Evolutionary conservation across 37 sponge, comb jelly and placozoan species (phyloP).

Genomic region (Haliclona indistincta): DNA sequence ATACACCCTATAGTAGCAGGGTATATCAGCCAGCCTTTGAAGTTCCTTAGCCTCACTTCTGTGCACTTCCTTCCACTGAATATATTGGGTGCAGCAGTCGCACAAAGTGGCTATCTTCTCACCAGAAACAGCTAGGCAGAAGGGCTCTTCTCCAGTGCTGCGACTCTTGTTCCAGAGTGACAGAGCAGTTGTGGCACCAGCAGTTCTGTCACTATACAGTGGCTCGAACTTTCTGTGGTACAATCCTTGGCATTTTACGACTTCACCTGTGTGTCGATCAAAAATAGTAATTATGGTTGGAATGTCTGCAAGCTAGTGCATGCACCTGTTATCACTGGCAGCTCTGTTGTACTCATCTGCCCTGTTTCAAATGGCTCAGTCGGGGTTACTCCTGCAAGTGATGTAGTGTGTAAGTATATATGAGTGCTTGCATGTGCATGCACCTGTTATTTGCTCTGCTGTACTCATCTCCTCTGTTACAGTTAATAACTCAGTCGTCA

Average conservation of each 20-base stretch:
- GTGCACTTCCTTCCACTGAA: neutral
- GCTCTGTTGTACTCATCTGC: too few relatives aligned
- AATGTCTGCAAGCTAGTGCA: too few relatives aligned
- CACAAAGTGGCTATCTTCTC: neutral
- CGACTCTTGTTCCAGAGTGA: neutral
- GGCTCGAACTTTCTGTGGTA: neutral
- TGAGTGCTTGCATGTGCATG: too few relatives aligned
- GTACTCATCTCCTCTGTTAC: too few relatives aligned
- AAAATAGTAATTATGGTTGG: too few relatives aligned
- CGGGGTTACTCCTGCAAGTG: too few relatives aligned
- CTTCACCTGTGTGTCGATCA: neutral
- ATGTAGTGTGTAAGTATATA: too few relatives aligned
- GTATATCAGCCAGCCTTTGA: neutral
- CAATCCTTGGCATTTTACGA: neutral
- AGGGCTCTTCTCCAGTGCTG: neutral
- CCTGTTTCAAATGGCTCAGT: too few relatives aligned
- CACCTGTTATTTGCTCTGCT: too few relatives aligned
- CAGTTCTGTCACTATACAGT: neutral
- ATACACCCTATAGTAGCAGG: neutral
- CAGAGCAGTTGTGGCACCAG: constrained; percentile 5
- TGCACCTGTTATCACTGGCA: too few relatives aligned
- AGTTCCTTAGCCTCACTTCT: neutral
- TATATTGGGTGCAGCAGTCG: neutral
- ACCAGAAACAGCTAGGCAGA: neutral
- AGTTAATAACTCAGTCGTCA: too few relatives aligned